Evolutionary conservation across 35 echinoderm and acorn worm species (phyloP).

Genomic region (Patiria miniata): DNA sequence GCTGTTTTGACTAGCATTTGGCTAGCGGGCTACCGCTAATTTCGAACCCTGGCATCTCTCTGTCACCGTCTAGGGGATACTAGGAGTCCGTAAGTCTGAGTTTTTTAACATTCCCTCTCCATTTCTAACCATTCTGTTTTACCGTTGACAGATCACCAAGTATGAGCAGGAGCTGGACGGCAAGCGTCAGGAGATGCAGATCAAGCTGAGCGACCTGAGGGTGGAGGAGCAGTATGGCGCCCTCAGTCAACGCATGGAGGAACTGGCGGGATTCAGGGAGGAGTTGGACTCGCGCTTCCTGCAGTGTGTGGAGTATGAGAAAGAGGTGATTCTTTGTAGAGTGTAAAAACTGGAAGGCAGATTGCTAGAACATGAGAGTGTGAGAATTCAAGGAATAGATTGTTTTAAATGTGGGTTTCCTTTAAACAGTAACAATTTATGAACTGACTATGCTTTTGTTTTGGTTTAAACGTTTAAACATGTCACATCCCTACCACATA

Average conservation of each 20-base stretch:
- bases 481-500: no score
- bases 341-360: no score
- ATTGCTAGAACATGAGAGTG: no score
- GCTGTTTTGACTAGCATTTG: no score
- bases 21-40: no score
- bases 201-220: constrained; percentile 37
- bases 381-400: no score
- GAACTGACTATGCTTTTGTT: background rate
- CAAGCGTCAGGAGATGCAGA: constrained; percentile 47
- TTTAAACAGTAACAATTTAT: background rate
- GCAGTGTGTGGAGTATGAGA: constrained; percentile 50
- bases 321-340: constrained; percentile 57
- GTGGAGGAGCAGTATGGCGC: constrained; percentile 55
- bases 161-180: constrained; percentile 52
- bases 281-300: constrained; percentile 51
- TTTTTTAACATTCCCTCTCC: no score
- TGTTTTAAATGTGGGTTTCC: no score
- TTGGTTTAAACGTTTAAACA: no score
- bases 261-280: constrained; percentile 36
- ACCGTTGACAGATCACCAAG: constrained; percentile 46
- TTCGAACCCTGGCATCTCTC: no score
- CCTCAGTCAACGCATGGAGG: constrained; percentile 45
- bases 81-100: no score
- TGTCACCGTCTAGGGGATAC: no score
- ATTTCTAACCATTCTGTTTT: background rate